phyloP scores from a whole-genome alignment of 2,888 invertebrate species.

The Mayetiola destructor region DNA sequence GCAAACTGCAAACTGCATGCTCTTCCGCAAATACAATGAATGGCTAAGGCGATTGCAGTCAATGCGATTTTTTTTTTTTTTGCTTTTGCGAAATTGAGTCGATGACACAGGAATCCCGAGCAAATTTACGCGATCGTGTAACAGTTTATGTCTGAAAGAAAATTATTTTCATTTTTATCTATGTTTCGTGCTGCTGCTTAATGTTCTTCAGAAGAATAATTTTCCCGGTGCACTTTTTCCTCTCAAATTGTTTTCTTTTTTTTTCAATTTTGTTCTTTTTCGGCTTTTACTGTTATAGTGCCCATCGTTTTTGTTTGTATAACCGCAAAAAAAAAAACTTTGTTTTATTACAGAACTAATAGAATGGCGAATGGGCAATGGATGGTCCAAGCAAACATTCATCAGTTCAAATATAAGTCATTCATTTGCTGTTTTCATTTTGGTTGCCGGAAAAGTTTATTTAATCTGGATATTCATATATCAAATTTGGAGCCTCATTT shows the following conservation, averaged over 20 bases:
- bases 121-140: background rate
- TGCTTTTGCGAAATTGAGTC: no score
- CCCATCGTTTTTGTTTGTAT: no score
- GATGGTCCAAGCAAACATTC: background rate
- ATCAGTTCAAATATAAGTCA: background rate
- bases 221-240: background rate
- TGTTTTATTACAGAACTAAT: background rate
- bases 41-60: no score
- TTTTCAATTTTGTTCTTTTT: background rate
- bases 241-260: background rate
- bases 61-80: no score
- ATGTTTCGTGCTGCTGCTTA: background rate
- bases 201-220: background rate
- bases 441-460: no score
- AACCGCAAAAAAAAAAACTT: constrained; percentile 1
- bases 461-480: no score
- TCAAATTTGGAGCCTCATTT: no score
- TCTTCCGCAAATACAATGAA: no score
- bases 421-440: no score
- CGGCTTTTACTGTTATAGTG: background rate
- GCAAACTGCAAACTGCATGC: no score
- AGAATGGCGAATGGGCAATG: background rate
- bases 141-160: background rate
- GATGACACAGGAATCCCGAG: no score
- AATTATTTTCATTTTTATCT: constrained; percentile 2